Conservation (phyloP, 2,888 invertebrate species). For the Latheticus oryzae region DNA sequence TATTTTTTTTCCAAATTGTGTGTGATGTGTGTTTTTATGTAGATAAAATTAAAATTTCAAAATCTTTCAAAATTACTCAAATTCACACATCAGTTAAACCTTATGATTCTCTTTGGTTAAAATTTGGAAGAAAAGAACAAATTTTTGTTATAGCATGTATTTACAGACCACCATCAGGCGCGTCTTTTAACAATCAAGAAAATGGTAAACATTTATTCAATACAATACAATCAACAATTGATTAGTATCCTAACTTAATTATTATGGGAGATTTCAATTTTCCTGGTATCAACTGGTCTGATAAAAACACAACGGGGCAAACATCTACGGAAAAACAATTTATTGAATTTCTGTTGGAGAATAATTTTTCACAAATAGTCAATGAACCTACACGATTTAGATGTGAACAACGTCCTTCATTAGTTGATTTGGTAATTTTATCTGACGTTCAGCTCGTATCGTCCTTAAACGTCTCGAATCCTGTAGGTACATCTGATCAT, state of each 20-base stretch:
- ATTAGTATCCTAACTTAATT: constrained; percentile 10
- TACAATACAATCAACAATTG: constrained; percentile 1
- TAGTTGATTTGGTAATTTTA: constrained; percentile 9
- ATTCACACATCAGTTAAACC: constrained; percentile 6
- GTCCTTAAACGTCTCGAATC: constrained; percentile 5
- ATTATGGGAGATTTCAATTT: constrained; percentile 6
- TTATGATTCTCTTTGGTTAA: constrained; percentile 1
- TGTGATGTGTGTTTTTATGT: constrained; percentile 2
- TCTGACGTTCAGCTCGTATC: constrained; percentile 9
- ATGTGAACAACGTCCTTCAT: neutral
- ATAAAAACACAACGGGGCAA: constrained; percentile 2
- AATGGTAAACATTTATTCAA: constrained; percentile 6
- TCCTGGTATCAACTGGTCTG: constrained; percentile 3
- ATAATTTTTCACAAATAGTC: constrained; percentile 3
- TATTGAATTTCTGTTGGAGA: neutral
- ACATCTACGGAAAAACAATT: constrained; percentile 5
- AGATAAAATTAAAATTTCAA: constrained; percentile 2
- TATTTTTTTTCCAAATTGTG: neutral
- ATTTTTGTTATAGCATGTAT: constrained; percentile 2
- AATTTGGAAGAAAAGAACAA: constrained; percentile 7
- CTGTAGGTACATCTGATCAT: constrained; percentile 9
- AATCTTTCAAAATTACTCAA: constrained; percentile 7
- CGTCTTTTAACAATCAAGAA: constrained; percentile 3
- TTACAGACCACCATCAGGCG: constrained; percentile 6
- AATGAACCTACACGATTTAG: constrained; percentile 10